phyloP scores from a whole-genome alignment of 2,113 vertebrate species.

The Ascaphus truei region DNA sequence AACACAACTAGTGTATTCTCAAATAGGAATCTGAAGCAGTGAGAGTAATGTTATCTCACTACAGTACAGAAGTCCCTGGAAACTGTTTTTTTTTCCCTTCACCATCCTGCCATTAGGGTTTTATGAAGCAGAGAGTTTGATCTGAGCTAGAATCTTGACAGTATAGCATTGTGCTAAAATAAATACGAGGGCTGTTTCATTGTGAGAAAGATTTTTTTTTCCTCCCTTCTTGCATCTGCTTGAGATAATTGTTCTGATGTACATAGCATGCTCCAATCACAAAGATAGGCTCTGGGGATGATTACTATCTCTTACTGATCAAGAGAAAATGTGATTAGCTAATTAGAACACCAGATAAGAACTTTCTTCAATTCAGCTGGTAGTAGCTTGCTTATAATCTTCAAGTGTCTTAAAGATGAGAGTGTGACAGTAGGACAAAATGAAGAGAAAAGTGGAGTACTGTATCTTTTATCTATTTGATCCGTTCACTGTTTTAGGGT shows the following conservation, averaged over 20 bases:
- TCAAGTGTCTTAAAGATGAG: slow-evolving; percentile 6
- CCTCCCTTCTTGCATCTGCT: slow-evolving; percentile 17
- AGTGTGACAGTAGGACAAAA: neutral
- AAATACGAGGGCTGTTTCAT: slow-evolving; percentile 6
- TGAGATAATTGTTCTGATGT: slow-evolving; percentile 35
- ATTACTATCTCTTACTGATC: slow-evolving; percentile 34
- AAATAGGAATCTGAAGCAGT: neutral
- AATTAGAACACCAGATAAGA: slow-evolving; percentile 33
- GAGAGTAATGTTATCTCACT: neutral
- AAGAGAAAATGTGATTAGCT: slow-evolving; percentile 36
- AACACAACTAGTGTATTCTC: slow-evolving; percentile 6
- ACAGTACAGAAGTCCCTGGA: neutral
- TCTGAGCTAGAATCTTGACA: neutral
- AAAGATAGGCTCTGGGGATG: slow-evolving; percentile 27
- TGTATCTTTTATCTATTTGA: too few species aligned
- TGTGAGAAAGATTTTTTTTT: neutral
- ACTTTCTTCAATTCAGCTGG: slow-evolving; percentile 26
- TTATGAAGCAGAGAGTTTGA: slow-evolving; percentile 5
- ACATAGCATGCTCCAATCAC: slow-evolving; percentile 24
- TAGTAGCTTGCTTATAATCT: slow-evolving; percentile 24
- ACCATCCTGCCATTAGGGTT: neutral
- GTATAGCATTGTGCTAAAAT: neutral
- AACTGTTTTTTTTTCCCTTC: neutral
- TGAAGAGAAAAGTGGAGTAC: neutral
- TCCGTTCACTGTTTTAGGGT: too few species aligned